Conservation (phyloP, 2,113 vertebrate species). For the Microcebus jonahi region DNA sequence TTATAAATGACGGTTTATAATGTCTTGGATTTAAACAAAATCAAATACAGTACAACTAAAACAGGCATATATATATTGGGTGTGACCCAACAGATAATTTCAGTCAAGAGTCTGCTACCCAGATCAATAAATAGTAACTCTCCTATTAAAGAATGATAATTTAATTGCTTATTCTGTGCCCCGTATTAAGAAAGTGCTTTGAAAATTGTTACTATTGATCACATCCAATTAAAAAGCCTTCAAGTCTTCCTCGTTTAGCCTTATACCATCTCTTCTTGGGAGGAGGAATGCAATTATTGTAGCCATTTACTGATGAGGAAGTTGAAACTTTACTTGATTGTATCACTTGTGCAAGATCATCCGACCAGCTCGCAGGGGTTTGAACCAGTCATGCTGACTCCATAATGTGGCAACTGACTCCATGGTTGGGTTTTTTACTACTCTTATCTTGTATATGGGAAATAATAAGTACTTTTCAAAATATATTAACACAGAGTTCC, state of each 20-base stretch:
- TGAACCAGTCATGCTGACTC: neutral
- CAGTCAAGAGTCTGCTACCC: neutral
- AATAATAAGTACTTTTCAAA: neutral
- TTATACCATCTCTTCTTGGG: neutral
- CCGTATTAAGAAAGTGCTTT: constrained; percentile 57
- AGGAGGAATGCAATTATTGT: neutral
- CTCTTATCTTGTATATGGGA: neutral
- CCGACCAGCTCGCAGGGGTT: neutral
- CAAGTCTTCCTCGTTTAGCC: neutral
- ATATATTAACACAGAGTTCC: neutral
- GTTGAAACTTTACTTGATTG: neutral
- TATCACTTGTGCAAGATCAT: neutral
- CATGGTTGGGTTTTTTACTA: neutral
- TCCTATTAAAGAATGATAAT: constrained; percentile 43
- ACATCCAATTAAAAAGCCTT: constrained; percentile 35
- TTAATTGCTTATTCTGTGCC: constrained; percentile 44
- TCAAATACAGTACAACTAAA: constrained; percentile 13
- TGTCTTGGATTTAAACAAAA: constrained; percentile 52
- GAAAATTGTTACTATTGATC: constrained; percentile 64
- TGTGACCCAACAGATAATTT: constrained; percentile 47
- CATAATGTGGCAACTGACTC: neutral
- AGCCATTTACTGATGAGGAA: constrained; percentile 4
- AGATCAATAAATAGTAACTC: constrained; percentile 41
- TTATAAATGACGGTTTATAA: constrained; percentile 30
- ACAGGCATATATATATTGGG: constrained; percentile 28